phyloP scores from a whole-genome alignment of 2,797 vertebrate species.

The Apogon talboti region DNA sequence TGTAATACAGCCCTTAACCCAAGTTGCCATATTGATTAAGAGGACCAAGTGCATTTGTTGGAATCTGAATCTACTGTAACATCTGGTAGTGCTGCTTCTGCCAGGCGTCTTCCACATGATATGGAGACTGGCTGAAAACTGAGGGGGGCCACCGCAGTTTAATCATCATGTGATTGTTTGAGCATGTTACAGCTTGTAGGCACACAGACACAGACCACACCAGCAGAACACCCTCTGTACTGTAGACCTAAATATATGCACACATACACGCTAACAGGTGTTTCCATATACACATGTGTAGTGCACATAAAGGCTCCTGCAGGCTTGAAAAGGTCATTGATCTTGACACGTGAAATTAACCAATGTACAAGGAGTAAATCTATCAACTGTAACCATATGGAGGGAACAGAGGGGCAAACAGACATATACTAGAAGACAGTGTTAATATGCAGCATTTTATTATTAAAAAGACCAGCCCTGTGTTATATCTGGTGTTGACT shows the following conservation, averaged over 20 bases:
- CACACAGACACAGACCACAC: constrained; percentile 63
- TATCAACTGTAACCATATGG: constrained; percentile 35
- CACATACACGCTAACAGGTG: constrained; percentile 27
- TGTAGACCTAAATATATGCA: constrained; percentile 1
- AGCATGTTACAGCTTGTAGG: constrained; percentile 75
- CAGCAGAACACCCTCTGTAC: constrained; percentile 10
- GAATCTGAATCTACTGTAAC: constrained; percentile 13
- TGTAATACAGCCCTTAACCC: background rate
- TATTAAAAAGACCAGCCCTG: no score
- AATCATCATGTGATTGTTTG: constrained; percentile 79
- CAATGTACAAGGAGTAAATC: constrained; percentile 40
- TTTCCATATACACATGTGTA: background rate
- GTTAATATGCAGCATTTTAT: no score
- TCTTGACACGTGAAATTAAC: constrained; percentile 42
- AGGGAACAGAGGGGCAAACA: background rate
- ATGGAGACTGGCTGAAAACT: constrained; percentile 59
- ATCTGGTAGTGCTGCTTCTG: constrained; percentile 54
- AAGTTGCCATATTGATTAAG: background rate
- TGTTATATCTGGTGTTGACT: no score
- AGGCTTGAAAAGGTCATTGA: constrained; percentile 26
- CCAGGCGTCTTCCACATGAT: constrained; percentile 46
- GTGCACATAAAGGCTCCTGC: constrained; percentile 20
- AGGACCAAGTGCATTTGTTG: background rate
- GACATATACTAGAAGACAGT: no score
- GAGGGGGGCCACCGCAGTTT: constrained; percentile 58